Evolutionary conservation across 2,797 vertebrate species (phyloP).

Genomic region (Cichlasoma orientale): DNA sequence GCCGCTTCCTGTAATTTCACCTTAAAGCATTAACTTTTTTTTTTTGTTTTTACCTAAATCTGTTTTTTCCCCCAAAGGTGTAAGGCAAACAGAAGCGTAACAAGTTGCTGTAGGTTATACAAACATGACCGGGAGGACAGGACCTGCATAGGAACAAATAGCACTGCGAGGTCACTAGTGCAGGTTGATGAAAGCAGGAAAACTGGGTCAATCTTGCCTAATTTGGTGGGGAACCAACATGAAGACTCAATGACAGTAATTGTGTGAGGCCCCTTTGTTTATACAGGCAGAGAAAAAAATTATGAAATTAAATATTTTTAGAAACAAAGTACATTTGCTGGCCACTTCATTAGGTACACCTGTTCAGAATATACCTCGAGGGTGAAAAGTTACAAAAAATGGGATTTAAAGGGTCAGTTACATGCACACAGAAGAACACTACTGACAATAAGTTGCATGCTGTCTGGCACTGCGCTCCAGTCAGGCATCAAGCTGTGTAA

Average conservation of each 20-base stretch:
- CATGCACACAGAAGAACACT: neutral
- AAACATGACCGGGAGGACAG: neutral
- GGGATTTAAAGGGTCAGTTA: neutral
- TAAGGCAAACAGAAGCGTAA: neutral
- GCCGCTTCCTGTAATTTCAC: neutral
- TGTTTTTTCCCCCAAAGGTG: neutral
- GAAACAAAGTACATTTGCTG: neutral
- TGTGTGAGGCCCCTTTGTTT: neutral
- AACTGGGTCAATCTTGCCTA: neutral
- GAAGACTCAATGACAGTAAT: neutral
- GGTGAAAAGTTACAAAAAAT: neutral
- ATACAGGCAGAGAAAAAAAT: neutral
- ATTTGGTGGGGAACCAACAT: neutral
- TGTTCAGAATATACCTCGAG: rapidly evolving
- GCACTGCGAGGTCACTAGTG: neutral
- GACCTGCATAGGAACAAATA: neutral
- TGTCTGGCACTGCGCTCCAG: neutral
- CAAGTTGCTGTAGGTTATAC: neutral
- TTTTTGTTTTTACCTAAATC: neutral
- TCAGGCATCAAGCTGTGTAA: neutral
- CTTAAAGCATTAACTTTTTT: neutral
- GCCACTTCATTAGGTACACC: neutral
- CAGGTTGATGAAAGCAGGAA: neutral
- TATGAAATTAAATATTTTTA: no score
- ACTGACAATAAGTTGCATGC: neutral